These are phyloP conservation scores for Parnassius orleans DNA, from an alignment of 2,888 invertebrate species.

Conservation along the genomic window DNA sequence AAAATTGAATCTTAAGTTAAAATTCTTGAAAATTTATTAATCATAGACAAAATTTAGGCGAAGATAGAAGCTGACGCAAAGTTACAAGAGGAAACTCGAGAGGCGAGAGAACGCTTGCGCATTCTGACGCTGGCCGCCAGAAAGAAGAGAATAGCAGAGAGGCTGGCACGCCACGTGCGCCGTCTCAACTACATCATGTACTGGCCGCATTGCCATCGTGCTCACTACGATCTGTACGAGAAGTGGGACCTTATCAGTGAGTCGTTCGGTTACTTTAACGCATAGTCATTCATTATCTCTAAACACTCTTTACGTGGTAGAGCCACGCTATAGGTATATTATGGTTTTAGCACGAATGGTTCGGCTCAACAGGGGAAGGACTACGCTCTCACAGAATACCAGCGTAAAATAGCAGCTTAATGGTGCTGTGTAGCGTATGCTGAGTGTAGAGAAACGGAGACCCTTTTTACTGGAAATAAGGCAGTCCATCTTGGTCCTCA, in stretches of 20 bases:
- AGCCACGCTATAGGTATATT: too few species aligned
- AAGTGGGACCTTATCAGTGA: conserved; percentile 67
- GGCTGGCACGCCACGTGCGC: conserved; percentile 42
- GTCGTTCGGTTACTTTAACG: conserved; percentile 27
- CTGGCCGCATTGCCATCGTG: conserved; percentile 70
- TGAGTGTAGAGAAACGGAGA: too few species aligned
- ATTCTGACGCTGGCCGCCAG: conserved; percentile 60
- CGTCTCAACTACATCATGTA: conserved; percentile 64
- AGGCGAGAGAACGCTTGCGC: conserved; percentile 51
- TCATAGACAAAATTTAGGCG: conserved; percentile 36
- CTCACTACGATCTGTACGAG: conserved; percentile 69
- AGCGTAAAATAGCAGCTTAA: too few species aligned
- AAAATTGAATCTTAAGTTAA: background rate
- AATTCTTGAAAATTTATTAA: background rate
- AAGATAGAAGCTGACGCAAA: conserved; percentile 50
- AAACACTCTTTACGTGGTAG: too few species aligned
- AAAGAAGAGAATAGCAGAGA: conserved; percentile 61
- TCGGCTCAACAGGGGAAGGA: too few species aligned
- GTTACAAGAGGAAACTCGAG: conserved; percentile 48
- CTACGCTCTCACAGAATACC: too few species aligned
- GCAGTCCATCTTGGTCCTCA: too few species aligned
- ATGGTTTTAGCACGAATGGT: too few species aligned
- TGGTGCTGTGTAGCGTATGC: too few species aligned
- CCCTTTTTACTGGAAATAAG: too few species aligned
- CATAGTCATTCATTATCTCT: too few species aligned